These are phyloP conservation scores for Crenuchus spilurus DNA, from an alignment of 2,797 vertebrate genomes.

Conservation along the genomic window DNA sequence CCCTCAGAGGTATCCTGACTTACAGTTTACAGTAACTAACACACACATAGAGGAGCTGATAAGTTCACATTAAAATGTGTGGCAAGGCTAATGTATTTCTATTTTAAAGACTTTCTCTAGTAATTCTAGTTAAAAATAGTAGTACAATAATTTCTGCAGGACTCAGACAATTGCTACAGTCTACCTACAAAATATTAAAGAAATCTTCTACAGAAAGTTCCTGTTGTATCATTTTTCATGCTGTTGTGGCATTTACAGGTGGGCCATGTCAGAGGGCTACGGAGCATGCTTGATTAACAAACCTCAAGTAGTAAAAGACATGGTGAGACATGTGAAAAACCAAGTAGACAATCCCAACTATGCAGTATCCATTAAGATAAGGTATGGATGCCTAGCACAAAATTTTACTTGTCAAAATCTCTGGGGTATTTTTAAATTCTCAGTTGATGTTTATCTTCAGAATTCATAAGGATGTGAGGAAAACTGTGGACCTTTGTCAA, in stretches of 20 bases:
- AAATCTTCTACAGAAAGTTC: no score
- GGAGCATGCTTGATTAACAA: constrained; percentile 97
- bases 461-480: constrained; percentile 89
- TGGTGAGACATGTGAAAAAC: constrained; percentile 90
- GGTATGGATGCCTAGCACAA: constrained; percentile 69
- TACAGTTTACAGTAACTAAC: neutral
- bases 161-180: no score
- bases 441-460: constrained; percentile 64
- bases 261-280: constrained; percentile 93
- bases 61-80: neutral
- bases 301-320: constrained; percentile 91
- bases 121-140: no score
- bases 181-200: no score
- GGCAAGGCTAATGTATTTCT: no score
- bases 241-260: constrained; percentile 82
- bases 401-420: neutral
- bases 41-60: neutral
- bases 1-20: constrained; percentile 87
- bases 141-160: no score
- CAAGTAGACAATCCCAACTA: constrained; percentile 88
- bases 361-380: constrained; percentile 93
- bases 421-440: neutral
- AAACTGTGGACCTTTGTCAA: constrained; percentile 92
- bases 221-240: no score
- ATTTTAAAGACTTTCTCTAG: no score